phyloP scores from a whole-genome alignment of 37 sponge, comb jelly and placozoan genomes.

The Oopsacas minuta region DNA sequence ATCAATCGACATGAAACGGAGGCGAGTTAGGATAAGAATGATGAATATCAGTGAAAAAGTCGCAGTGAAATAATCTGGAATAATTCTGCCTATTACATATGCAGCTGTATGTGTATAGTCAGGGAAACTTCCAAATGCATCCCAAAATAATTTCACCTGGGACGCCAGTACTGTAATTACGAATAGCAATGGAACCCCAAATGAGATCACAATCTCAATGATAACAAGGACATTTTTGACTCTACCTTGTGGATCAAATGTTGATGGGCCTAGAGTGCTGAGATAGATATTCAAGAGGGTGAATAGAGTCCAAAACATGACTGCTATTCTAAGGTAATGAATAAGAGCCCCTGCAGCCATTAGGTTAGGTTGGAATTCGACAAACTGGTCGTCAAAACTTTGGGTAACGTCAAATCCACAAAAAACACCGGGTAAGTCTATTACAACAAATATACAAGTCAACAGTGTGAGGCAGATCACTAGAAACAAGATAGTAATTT shows the following conservation, averaged over 20 bases:
- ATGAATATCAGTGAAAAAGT: background rate
- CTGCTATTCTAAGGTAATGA: background rate
- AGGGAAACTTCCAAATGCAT: background rate
- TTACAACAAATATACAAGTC: background rate
- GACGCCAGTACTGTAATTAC: background rate
- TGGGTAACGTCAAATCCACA: background rate
- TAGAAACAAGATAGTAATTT: background rate
- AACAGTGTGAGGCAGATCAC: background rate
- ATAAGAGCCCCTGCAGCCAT: background rate
- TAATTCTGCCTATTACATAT: background rate
- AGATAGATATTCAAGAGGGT: background rate
- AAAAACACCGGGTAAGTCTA: background rate
- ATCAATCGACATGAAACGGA: background rate
- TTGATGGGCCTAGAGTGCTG: background rate
- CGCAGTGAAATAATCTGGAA: constrained; percentile 3
- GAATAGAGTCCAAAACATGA: background rate
- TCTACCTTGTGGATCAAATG: background rate
- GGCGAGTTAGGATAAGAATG: background rate
- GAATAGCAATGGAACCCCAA: background rate
- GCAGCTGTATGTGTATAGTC: background rate
- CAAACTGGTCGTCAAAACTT: background rate
- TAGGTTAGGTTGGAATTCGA: background rate
- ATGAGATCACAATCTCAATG: background rate
- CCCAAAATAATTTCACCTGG: background rate
- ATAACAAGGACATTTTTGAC: background rate